Evolutionary conservation across 2,797 vertebrate species (phyloP), one percentile per base, ranked within the genome.

Genomic region (Anguilla anguilla): DNA sequence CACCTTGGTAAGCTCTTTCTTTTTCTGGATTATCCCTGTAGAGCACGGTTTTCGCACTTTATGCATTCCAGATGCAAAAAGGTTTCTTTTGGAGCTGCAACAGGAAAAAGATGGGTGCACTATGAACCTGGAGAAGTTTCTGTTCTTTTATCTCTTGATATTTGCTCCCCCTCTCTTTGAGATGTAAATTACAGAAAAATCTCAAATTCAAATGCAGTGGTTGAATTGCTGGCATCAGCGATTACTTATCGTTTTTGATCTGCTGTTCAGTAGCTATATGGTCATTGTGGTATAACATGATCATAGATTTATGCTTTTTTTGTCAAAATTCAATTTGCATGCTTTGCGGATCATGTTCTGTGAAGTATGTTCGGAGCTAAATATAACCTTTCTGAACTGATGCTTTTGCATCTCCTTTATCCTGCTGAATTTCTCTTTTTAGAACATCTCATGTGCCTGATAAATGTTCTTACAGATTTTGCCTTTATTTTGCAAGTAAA

Each of bases 191-290:
- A 22, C 79, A n/a, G 11, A n/a, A 11, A 51, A 51, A 49, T 82
- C 79, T 51, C 22, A 51, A 49, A 82, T 82, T 82, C 43, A 49
- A 82, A 49, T 49, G 43, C 22, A 49, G n/a, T n/a, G 22, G 43
- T n/a, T 49, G 79, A 82, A 82, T 49, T 25, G 0, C 7, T 82
- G 79, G 22, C 43, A 25, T 82, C 46, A 46, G 6, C 7, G 74
- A 79, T 79, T 19, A 22, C 79, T n/a, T 51, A 82, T 51, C 79
- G 25, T 82, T 82, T 82, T 82, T 82, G 43, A 82, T 82, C 79
- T 82, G 9, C 79, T 10, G 25, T 82, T 49, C 43, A 51, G 79
- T 25, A 82, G 79, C 79, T 82, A 19, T 82, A 77, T 43, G 35
- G 72, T 82, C 10, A 46, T n/a, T 46, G 43, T 51, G 46, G 43